Evolutionary conservation across 2,113 vertebrate genomes (phyloP).

Genomic region (Isurus oxyrinchus): DNA sequence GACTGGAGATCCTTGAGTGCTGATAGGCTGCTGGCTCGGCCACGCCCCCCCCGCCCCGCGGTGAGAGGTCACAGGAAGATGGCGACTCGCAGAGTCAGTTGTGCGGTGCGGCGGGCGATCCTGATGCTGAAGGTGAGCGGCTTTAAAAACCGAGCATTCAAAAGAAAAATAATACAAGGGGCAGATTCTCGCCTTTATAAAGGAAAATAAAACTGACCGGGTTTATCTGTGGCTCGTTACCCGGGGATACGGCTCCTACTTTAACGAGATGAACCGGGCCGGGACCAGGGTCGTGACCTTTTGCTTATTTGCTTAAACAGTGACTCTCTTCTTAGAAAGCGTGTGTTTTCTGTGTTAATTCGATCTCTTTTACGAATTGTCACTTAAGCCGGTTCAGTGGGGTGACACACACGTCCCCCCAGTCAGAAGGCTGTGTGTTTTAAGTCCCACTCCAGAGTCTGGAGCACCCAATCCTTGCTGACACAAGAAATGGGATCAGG

Average conservation of each 20-base stretch:
- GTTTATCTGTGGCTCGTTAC: background rate
- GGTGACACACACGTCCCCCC: too few species aligned
- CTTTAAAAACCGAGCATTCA: background rate
- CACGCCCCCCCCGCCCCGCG: background rate
- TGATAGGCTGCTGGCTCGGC: slow-evolving; percentile 38
- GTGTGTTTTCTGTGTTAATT: background rate
- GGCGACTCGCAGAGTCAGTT: slow-evolving; percentile 52
- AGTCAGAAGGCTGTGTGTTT: too few species aligned
- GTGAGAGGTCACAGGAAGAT: slow-evolving; percentile 50
- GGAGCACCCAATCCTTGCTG: background rate
- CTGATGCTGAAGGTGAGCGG: slow-evolving; percentile 58
- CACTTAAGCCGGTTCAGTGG: too few species aligned
- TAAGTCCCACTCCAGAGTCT: background rate
- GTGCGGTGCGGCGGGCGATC: slow-evolving; percentile 49
- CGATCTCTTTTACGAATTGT: background rate
- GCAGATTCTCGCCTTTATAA: background rate
- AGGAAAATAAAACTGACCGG: background rate
- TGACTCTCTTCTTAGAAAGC: background rate
- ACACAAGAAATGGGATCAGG: background rate
- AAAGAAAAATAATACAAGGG: too few species aligned
- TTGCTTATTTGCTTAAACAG: background rate
- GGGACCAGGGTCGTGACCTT: background rate
- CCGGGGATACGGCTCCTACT: background rate
- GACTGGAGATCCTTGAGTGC: background rate
- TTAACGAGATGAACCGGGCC: background rate